Base-by-base conservation (phyloP, 2,797 vertebrate species). In the Pangasius sanitwongsei region DNA sequence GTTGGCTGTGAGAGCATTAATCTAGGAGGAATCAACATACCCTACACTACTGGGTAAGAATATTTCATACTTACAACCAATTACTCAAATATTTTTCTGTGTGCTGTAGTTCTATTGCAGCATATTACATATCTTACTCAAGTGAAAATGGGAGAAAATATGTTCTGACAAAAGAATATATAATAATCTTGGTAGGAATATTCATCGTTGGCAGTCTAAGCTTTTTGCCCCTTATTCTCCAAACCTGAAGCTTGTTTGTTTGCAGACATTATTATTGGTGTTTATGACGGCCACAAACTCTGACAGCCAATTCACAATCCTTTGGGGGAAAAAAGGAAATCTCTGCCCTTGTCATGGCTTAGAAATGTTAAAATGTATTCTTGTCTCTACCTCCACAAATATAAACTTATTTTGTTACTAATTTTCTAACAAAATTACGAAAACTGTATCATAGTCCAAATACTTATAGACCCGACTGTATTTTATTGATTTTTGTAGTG, bases 1-100 rank as follows among this genome's bases (percentile, higher is more conserved):
- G 98, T 99, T 87, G 98, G 98, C 95, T 99, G 98, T 89, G 98
- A 99, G 92, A 99, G 97, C 95, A 99, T 99, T 95, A 99, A 99
- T 94, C 96, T 99, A 6, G 98, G 98, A 50, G 98, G 98, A 72
- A 99, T 99, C 94, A 99, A 99, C 95, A 99, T 99, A 94, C 98
- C 98, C 15, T 99, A 99, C 91, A 99, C 98, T 8, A 98, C 89
- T 44, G 91, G 90, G 91, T 92, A 92, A 65, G 82, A 83, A 77
- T 70, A 59, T 41, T 85, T 20, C 81, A 84, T 20, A 83, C 16
- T 4, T 4, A 41, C 18, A 2, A 28, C 18, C 34, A 75, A 1
- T 23, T 78, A 6, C 44, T 28, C 25, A 18, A 57, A 57, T 8
- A 13, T 25, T n/a, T 83, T 61, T 44, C 11, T 44, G 34, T 63